These are phyloP conservation scores for Trematomus bernacchii DNA, from an alignment of 2,797 vertebrate genomes.

Conservation along the genomic window DNA sequence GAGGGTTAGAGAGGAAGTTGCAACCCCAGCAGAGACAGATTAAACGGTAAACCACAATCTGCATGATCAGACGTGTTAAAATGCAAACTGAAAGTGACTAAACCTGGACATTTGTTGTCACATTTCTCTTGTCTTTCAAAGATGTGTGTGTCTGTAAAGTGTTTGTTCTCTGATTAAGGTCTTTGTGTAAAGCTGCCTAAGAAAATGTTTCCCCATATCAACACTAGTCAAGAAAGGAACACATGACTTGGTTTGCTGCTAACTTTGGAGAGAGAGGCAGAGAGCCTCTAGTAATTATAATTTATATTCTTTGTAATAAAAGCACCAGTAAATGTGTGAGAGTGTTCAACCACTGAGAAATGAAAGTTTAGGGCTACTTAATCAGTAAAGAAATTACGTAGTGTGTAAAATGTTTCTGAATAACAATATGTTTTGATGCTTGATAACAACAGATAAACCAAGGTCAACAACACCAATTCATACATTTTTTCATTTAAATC, in stretches of 20 bases:
- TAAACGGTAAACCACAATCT: slow-evolving; percentile 6
- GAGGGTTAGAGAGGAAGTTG: slow-evolving; percentile 5
- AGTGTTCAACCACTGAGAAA: slow-evolving; percentile 8
- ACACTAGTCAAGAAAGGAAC: not conserved
- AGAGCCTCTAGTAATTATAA: slow-evolving; percentile 6
- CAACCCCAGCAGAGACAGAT: slow-evolving; percentile 2
- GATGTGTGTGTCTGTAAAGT: slow-evolving; percentile 2
- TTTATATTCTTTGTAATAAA: slow-evolving; percentile 8
- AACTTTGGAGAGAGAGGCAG: not conserved
- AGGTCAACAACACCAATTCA: not conserved
- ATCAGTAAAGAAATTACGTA: not conserved
- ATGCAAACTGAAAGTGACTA: not conserved
- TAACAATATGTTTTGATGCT: not conserved
- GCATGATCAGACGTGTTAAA: slow-evolving; percentile 1
- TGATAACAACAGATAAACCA: not conserved
- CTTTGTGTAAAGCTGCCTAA: slow-evolving; percentile 19
- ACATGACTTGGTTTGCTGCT: not conserved
- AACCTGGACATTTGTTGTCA: slow-evolving; percentile 2
- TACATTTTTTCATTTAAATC: not conserved
- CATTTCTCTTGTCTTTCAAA: slow-evolving; percentile 14
- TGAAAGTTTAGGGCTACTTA: not conserved
- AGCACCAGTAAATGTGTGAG: not conserved
- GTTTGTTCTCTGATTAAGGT: slow-evolving; percentile 19
- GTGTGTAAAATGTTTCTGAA: not conserved
- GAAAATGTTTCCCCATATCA: slow-evolving; percentile 12